phyloP scores from a whole-genome alignment of 2,113 vertebrate species.

The Phasianus colchicus region DNA sequence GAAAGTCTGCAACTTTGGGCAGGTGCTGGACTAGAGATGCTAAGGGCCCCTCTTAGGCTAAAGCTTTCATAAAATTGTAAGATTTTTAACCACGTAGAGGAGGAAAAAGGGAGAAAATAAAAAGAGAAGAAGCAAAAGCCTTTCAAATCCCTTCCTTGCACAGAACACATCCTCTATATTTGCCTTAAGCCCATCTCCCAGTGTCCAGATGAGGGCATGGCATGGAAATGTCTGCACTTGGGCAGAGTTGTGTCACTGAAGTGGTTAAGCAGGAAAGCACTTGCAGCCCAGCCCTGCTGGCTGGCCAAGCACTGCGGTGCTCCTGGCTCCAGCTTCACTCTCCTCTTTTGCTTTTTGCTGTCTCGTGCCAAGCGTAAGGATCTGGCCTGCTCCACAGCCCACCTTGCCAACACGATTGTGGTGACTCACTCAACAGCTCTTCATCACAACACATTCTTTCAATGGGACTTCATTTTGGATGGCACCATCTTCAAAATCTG shows the following conservation, averaged over 20 bases:
- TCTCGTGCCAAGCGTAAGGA: not conserved
- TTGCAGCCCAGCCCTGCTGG: not conserved
- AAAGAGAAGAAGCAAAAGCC: not conserved
- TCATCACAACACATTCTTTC: not conserved
- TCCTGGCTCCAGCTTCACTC: conserved; percentile 10
- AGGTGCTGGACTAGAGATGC: not conserved
- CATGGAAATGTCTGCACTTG: not conserved
- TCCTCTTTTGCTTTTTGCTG: not conserved
- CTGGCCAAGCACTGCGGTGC: not conserved
- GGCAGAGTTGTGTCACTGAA: not conserved
- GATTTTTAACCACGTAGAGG: not conserved
- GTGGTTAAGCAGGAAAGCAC: not conserved
- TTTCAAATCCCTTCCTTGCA: not conserved
- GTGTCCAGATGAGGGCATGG: fast-evolving
- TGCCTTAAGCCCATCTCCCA: not conserved
- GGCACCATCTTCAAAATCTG: not conserved
- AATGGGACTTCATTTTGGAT: not conserved
- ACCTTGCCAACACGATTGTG: not conserved
- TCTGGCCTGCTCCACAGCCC: not conserved
- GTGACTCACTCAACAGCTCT: conserved; percentile 31
- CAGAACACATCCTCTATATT: not conserved
- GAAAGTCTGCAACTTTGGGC: too few species aligned
- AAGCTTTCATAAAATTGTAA: too few species aligned
- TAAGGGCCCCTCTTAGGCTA: not conserved
- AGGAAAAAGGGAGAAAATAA: not conserved